Conservation (phyloP, 2,113 vertebrate species). For the Lichenostomus cassidix region DNA sequence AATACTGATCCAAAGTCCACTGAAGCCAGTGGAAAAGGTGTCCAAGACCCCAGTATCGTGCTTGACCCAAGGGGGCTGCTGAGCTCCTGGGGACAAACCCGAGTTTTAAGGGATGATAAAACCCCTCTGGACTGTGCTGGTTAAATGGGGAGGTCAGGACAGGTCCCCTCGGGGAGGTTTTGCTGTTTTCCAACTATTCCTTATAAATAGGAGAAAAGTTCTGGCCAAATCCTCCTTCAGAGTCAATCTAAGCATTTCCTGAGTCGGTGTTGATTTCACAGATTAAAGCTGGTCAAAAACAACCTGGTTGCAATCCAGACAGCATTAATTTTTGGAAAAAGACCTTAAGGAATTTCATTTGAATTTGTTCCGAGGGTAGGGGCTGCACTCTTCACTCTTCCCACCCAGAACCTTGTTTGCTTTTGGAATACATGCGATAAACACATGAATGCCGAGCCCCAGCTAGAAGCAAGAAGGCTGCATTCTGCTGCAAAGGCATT, state of each 20-base stretch:
- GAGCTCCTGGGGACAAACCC: not conserved
- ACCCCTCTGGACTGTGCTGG: not conserved
- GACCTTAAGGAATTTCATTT: conserved; percentile 36
- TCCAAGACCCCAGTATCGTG: not conserved
- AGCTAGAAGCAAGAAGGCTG: not conserved
- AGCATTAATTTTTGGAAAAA: conserved; percentile 22
- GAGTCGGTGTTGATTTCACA: conserved; percentile 61
- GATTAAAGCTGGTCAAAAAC: conserved; percentile 55
- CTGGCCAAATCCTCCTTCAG: conserved; percentile 7
- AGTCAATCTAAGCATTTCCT: conserved; percentile 60
- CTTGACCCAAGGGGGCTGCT: accelerated
- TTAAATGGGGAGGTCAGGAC: not conserved
- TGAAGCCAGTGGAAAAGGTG: not conserved
- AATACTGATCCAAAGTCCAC: not conserved
- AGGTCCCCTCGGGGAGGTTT: not conserved
- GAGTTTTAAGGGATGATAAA: not conserved
- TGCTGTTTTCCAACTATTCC: not conserved
- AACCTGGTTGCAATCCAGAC: conserved; percentile 41
- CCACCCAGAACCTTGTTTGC: conserved; percentile 27
- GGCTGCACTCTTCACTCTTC: not conserved
- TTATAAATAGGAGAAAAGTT: not conserved
- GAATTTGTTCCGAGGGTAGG: not conserved
- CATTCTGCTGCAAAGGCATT: not conserved
- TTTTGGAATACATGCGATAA: conserved; percentile 7
- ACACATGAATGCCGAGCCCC: not conserved